Base-by-base conservation (phyloP, 1,140 invertebrate species). In the Papilio helenus region DNA sequence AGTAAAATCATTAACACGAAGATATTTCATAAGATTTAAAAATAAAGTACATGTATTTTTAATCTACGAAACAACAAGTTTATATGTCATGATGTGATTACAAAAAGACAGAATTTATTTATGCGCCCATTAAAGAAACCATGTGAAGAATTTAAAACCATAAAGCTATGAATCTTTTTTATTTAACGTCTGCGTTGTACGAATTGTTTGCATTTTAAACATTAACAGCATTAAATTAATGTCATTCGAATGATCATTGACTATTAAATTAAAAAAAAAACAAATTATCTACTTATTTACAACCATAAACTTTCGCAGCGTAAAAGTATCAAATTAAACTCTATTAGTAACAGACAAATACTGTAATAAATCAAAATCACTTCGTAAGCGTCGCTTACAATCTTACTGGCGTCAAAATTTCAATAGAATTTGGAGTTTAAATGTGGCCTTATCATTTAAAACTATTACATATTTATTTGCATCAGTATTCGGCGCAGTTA, bases 161-260 rank as follows among this genome's bases (percentile, higher is more conserved):
- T 68, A 68, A 68, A 68, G 61, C 61, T 68, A 68, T 68, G 61
- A 68, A 68, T 68, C 61, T 68, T 68, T 68, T 68, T 68, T 68
- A 68, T 68, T 65, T 29, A 29, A 68, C 61, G 61, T 68, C 61
- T 68, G 61, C 61, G 61, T 68, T 68, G 12, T 68, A 68, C 61
- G 61, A 68, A 68, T 68, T 68, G 61, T 68, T 34, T 68, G 61
- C 61, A 61, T 61, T 61, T 61, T 61, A 61, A 61, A 14, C 23
- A 39, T 39, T 34, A 34, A 34, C 1, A 34, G 34, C 34, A 65
- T 65, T 29, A 65, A 65, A 12, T 65, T 65, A 65, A 65, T 65
- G 61, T 65, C 23, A 65, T 26, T 65, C 26, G 61, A 65, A 65
- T 65, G 10, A 65, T 18, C 61, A 65, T 65, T 29, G 61, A 12